Percentiles rank a stretch among this genome's conserved stretches.
These are phyloP conservation scores for Podotricha telesiphe DNA, from an alignment of 2,888 invertebrate genomes.

Conservation along the genomic window DNA sequence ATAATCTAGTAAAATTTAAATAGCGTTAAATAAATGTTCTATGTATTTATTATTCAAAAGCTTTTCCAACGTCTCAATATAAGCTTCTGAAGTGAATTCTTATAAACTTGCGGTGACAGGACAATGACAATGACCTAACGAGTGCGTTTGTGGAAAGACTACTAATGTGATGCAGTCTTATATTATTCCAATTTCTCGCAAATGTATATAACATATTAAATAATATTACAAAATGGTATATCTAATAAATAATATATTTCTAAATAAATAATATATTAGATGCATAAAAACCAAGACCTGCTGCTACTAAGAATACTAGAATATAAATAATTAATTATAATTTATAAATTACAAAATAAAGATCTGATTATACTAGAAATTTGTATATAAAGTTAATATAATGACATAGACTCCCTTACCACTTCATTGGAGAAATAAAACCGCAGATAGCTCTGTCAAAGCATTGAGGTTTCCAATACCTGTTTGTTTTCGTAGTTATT, in stretches of 20 bases:
- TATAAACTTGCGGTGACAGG: background rate
- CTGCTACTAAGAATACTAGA: background rate
- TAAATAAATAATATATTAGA: no score
- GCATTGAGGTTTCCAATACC: slow-evolving; percentile 28
- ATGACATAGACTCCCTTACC: slow-evolving; percentile 20
- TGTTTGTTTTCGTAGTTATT: slow-evolving; percentile 13
- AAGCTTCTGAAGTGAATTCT: slow-evolving; percentile 3
- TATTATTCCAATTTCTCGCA: background rate
- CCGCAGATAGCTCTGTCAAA: slow-evolving; percentile 29
- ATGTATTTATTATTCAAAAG: background rate
- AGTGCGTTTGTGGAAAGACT: slow-evolving; percentile 20
- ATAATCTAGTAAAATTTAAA: background rate
- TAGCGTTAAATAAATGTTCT: background rate
- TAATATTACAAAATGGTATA: no score
- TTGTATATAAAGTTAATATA: slow-evolving; percentile 24
- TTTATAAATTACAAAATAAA: background rate
- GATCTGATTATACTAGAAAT: background rate
- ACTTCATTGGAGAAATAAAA: slow-evolving; percentile 27
- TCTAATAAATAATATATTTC: no score
- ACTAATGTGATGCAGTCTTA: background rate
- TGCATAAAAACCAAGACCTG: no score
- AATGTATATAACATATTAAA: background rate
- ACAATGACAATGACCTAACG: slow-evolving; percentile 32
- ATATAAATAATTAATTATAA: background rate
- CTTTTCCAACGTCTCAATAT: background rate